A percentile compares a stretch with the other conserved stretches of the same genome.
Conservation (phyloP, 2,888 invertebrate species). For the Penaeus monodon region DNA sequence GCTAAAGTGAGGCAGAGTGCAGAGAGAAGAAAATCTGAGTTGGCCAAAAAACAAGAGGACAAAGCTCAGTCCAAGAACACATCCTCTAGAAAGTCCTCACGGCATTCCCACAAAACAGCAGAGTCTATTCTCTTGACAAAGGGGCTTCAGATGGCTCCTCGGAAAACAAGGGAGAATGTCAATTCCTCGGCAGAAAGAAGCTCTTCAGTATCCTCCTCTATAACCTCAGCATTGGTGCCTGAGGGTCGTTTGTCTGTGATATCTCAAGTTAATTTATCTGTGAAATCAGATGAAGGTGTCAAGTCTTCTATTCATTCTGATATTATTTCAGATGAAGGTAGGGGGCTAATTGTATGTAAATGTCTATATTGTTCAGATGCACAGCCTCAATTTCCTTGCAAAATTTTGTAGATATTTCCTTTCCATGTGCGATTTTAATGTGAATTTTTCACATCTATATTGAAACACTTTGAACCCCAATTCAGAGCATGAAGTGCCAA, state of each 20-base stretch:
- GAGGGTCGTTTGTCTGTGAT: constrained; percentile 16
- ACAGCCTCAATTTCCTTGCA: no score
- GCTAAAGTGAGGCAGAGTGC: constrained; percentile 17
- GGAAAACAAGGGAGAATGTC: constrained; percentile 32
- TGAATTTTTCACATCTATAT: background rate
- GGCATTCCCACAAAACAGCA: constrained; percentile 14
- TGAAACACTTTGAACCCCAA: background rate
- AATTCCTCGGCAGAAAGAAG: constrained; percentile 6
- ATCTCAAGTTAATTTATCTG: background rate
- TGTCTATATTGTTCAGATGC: background rate
- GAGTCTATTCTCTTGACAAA: background rate
- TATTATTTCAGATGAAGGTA: constrained; percentile 29
- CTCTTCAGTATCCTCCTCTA: background rate
- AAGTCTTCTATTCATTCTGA: constrained; percentile 12
- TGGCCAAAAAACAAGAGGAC: background rate
- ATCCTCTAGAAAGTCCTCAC: background rate
- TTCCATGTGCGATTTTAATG: background rate
- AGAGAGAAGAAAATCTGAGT: background rate
- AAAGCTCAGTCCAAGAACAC: constrained; percentile 13
- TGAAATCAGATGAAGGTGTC: constrained; percentile 4
- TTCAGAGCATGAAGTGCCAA: background rate
- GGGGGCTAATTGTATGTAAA: background rate
- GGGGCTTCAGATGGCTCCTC: constrained; percentile 34
- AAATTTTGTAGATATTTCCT: no score
- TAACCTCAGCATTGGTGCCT: background rate